Evolutionary conservation across 2,797 vertebrate genomes (phyloP), one percentile per base, ranked within the genome.

Genomic region (Alectoris magna): DNA sequence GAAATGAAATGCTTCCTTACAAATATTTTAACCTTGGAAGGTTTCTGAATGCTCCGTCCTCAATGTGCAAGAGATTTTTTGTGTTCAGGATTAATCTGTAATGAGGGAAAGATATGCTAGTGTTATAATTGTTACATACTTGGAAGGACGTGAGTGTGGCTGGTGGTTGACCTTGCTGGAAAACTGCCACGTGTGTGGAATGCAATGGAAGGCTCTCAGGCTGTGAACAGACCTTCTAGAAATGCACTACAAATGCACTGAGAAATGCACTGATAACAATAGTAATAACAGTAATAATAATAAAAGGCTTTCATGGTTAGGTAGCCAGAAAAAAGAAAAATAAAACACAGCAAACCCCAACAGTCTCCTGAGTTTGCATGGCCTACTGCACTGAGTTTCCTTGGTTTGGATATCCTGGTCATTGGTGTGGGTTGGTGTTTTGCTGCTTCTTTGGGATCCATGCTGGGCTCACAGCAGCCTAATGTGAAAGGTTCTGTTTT

Each of bases 1-100:
- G 44, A 79, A 72, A 82, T 9, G 75, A 38, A 93, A 95, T 36
- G 83, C 39, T 94, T 88, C 81, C 98, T 99, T 98, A 99, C 99
- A 99, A 94, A 95, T 99, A 98, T 97, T 98, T 98, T 96, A 99
- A 97, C 81, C 93, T 98, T 69, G 99, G 98, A 88, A 99, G 98
- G 94, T 99, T 98, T 94, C 97, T 98, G 96, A 99, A 99, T 1
- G 98, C 98, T 72, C 98, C 98, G 0, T 98, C 97, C 79, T 98
- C 98, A 66, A 99, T 98, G 46, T 97, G 76, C 78, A 97, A 95
- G 91, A 99, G 97, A 95, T 98, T 98, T 97, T 98, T 98, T 4
- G 98, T 98, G 93, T 98, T 99, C 97, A 97, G 98, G 96, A 99
- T 97, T 69, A 97, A 97, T 95, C 99, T 99, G 96, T 73, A 92